Conservation (phyloP, 1,140 invertebrate genomes). For the Apocrypta bakeri region DNA sequence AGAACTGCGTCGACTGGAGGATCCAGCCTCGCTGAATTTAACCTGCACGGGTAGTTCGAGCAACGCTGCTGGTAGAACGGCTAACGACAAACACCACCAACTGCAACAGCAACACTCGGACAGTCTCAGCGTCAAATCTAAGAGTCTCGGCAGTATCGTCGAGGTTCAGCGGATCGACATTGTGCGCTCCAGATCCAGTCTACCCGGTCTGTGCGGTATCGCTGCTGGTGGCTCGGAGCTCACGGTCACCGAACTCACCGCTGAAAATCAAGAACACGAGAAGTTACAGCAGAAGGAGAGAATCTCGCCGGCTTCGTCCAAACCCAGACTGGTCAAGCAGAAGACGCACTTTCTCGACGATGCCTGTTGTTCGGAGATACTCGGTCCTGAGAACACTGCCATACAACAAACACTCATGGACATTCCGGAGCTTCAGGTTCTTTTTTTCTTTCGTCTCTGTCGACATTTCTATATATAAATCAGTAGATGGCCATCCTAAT, state of each 20-base stretch:
- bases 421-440: conserved; percentile 65
- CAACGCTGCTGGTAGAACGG: neutral
- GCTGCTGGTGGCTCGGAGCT: neutral
- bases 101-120: conserved; percentile 67
- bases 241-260: conserved; percentile 5
- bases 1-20: conserved; percentile 89
- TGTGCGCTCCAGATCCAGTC: conserved; percentile 83
- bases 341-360: conserved; percentile 67
- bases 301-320: conserved; percentile 62
- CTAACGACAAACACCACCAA: conserved; percentile 62
- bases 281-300: neutral
- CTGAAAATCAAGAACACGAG: neutral
- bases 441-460: neutral
- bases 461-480: too few species aligned
- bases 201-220: conserved; percentile 80
- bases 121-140: conserved; percentile 81
- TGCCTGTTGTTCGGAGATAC: conserved; percentile 57
- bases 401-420: conserved; percentile 63
- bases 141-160: conserved; percentile 87
- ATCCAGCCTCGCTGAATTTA: conserved; percentile 67
- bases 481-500: too few species aligned
- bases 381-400: conserved; percentile 66
- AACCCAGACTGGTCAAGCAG: conserved; percentile 67
- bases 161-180: conserved; percentile 81
- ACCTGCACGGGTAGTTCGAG: neutral